phyloP scores from a whole-genome alignment of 2,797 vertebrate genomes.

The Anabacerthia variegaticeps region DNA sequence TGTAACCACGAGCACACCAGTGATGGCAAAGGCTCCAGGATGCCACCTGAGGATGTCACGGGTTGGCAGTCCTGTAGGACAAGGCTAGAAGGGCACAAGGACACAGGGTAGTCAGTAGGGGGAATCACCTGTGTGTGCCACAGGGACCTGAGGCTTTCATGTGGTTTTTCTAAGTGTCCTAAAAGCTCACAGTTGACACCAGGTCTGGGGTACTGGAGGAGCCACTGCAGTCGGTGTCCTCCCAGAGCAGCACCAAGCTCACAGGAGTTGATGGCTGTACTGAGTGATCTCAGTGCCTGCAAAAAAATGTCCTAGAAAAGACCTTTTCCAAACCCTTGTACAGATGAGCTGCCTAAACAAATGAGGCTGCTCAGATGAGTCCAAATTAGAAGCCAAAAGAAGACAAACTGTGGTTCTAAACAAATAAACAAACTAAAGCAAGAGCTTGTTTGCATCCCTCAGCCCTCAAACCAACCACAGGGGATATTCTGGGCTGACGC shows the following conservation, averaged over 20 bases:
- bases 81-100: not conserved
- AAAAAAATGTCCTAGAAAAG: not conserved
- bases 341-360: not conserved
- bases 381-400: not conserved
- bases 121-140: fast-evolving
- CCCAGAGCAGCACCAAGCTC: fast-evolving
- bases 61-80: not conserved
- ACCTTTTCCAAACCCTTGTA: not conserved
- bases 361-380: not conserved
- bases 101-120: fast-evolving
- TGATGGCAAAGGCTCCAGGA: not conserved
- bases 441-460: conserved; percentile 48
- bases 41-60: not conserved
- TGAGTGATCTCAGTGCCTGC: not conserved
- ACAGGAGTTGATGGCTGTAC: not conserved
- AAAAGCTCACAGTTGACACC: not conserved
- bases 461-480: conserved; percentile 29
- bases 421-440: conserved; percentile 38
- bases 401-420: not conserved
- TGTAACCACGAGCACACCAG: not conserved
- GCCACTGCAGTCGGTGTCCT: not conserved
- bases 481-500: conserved; percentile 34
- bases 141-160: not conserved
- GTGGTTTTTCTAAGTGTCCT: not conserved
- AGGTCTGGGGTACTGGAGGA: not conserved